phyloP scores from a whole-genome alignment of 1,140 invertebrate species.

The Forficula auricularia region DNA sequence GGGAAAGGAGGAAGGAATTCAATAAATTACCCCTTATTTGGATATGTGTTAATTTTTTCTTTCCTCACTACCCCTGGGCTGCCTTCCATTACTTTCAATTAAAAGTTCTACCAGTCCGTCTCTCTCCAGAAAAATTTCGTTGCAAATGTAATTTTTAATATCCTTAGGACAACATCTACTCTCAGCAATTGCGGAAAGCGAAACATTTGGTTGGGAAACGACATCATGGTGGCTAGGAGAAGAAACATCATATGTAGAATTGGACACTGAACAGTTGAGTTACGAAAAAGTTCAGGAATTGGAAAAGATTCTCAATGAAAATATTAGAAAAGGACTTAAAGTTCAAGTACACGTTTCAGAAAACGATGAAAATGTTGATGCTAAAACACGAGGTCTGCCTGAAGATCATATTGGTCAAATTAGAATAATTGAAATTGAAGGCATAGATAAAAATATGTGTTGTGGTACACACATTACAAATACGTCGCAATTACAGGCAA shows the following conservation, averaged over 20 bases:
- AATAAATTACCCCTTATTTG: too few species aligned
- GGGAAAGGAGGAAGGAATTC: too few species aligned
- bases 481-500: slow-evolving; percentile 54
- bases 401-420: slow-evolving; percentile 55
- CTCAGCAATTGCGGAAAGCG: slow-evolving; percentile 54
- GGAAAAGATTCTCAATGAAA: slow-evolving; percentile 45
- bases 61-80: too few species aligned
- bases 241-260: slow-evolving; percentile 43
- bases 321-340: slow-evolving; percentile 39
- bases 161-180: slow-evolving; percentile 66
- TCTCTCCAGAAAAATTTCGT: too few species aligned
- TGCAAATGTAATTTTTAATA: too few species aligned
- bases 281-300: slow-evolving; percentile 31
- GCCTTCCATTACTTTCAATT: too few species aligned
- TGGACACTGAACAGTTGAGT: slow-evolving; percentile 29
- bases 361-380: slow-evolving; percentile 26
- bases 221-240: slow-evolving; percentile 65
- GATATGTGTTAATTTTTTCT: too few species aligned
- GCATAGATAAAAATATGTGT: slow-evolving; percentile 61
- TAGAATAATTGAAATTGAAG: slow-evolving; percentile 50
- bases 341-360: slow-evolving; percentile 45
- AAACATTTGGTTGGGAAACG: slow-evolving; percentile 40
- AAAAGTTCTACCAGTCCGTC: too few species aligned
- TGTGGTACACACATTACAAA: slow-evolving; percentile 73
- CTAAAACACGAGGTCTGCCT: slow-evolving; percentile 43